These are phyloP conservation scores for Anoplophora glabripennis DNA, from an alignment of 1,140 invertebrate genomes.

Conservation along the genomic window DNA sequence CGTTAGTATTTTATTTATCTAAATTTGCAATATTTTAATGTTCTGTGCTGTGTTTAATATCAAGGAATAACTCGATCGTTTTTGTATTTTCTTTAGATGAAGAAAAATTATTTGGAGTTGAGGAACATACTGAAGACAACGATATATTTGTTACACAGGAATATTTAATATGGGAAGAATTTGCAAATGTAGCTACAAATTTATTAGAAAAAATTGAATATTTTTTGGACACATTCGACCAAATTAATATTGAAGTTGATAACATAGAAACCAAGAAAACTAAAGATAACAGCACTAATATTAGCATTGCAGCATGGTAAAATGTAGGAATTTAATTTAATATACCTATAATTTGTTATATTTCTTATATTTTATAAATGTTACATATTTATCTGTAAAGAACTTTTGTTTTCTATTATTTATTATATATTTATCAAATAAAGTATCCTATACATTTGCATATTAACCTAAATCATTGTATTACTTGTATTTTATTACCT, in stretches of 20 bases:
- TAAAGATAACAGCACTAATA: conserved; percentile 44
- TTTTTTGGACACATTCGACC: conserved; percentile 46
- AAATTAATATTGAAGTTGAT: conserved; percentile 32
- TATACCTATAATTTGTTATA: conserved; percentile 2
- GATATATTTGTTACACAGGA: conserved; percentile 44
- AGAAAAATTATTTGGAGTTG: conserved; percentile 50
- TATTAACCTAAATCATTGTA: too few species aligned
- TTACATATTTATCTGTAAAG: neutral
- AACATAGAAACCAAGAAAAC: conserved; percentile 17
- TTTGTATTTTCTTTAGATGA: conserved; percentile 13
- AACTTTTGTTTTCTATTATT: too few species aligned
- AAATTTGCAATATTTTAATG: too few species aligned
- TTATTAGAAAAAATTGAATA: conserved; percentile 55
- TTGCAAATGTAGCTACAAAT: conserved; percentile 62
- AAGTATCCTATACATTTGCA: neutral
- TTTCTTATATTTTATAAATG: conserved; percentile 11
- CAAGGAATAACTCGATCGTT: too few species aligned
- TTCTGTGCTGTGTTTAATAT: conserved; percentile 28
- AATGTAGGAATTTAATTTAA: conserved; percentile 1
- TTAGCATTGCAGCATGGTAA: conserved; percentile 47
- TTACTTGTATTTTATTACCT: neutral
- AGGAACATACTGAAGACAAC: conserved; percentile 38
- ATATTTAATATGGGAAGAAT: conserved; percentile 60
- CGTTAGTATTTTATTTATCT: too few species aligned
- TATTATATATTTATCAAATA: too few species aligned